Evolutionary conservation across 2,113 vertebrate genomes (phyloP).

Genomic region (Hipposideros armiger): DNA sequence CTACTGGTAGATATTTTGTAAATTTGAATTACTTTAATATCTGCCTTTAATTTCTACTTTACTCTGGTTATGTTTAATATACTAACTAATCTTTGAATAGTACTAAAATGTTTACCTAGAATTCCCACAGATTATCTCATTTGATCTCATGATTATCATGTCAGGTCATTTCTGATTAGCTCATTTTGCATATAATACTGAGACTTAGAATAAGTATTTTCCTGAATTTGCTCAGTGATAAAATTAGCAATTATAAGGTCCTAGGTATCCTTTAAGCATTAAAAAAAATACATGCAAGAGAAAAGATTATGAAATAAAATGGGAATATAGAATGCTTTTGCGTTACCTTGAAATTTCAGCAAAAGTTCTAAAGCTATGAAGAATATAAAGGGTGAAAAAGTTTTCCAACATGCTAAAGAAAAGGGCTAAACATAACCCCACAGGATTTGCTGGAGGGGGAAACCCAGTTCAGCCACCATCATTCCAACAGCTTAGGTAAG

Average conservation of each 20-base stretch:
- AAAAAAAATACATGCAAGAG: background rate
- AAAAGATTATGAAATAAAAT: background rate
- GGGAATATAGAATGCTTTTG: background rate
- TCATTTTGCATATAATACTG: conserved; percentile 41
- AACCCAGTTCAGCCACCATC: background rate
- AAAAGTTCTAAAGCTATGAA: conserved; percentile 2
- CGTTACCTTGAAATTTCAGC: conserved; percentile 28
- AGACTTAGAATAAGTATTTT: conserved; percentile 38
- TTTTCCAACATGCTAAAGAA: background rate
- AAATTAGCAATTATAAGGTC: background rate
- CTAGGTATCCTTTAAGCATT: conserved; percentile 33
- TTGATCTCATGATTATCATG: conserved; percentile 65
- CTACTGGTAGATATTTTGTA: background rate
- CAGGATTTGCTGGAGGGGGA: background rate
- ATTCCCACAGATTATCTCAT: conserved; percentile 58
- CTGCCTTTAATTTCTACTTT: conserved; percentile 61
- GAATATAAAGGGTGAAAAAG: background rate
- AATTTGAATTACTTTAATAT: conserved; percentile 17
- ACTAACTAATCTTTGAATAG: conserved; percentile 68
- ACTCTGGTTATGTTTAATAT: conserved; percentile 28
- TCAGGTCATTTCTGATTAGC: conserved; percentile 42
- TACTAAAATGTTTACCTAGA: conserved; percentile 60
- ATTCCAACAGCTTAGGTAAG: background rate
- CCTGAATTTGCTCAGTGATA: background rate
- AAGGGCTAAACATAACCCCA: background rate